phyloP scores from a whole-genome alignment of 2,113 vertebrate species.

The Vulpes ferrilata region DNA sequence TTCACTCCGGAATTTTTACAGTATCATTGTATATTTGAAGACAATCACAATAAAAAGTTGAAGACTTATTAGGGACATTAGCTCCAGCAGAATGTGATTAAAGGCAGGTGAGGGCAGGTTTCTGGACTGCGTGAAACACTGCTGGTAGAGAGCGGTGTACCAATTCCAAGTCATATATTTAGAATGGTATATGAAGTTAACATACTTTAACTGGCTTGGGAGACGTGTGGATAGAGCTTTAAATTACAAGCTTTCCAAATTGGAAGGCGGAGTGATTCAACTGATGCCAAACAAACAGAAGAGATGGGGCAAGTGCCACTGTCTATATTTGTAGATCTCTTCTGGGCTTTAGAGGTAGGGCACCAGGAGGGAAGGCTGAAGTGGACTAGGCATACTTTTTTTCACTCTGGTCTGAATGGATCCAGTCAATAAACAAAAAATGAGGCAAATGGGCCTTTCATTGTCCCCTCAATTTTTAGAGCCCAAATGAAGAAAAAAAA shows the following conservation, averaged over 20 bases:
- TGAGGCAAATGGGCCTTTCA: background rate
- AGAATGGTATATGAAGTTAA: background rate
- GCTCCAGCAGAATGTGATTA: background rate
- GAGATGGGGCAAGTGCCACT: background rate
- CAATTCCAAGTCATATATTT: background rate
- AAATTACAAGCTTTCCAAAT: background rate
- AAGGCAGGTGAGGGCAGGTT: background rate
- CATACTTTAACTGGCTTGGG: background rate
- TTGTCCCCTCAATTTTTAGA: background rate
- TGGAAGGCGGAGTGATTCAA: background rate
- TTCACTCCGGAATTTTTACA: background rate
- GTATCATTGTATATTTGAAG: background rate
- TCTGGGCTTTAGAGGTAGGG: background rate
- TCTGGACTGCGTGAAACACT: background rate
- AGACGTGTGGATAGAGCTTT: background rate
- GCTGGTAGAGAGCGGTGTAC: accelerated
- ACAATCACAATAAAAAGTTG: background rate
- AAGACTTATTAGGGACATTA: background rate
- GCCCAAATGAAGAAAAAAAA: background rate
- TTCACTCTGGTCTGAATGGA: background rate
- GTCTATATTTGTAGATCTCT: background rate
- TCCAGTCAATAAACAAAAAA: background rate
- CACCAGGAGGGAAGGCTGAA: background rate
- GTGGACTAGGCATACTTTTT: background rate
- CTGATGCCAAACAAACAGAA: background rate